Conservation (phyloP, 1,140 invertebrate species). For the Drosophila elegans region DNA sequence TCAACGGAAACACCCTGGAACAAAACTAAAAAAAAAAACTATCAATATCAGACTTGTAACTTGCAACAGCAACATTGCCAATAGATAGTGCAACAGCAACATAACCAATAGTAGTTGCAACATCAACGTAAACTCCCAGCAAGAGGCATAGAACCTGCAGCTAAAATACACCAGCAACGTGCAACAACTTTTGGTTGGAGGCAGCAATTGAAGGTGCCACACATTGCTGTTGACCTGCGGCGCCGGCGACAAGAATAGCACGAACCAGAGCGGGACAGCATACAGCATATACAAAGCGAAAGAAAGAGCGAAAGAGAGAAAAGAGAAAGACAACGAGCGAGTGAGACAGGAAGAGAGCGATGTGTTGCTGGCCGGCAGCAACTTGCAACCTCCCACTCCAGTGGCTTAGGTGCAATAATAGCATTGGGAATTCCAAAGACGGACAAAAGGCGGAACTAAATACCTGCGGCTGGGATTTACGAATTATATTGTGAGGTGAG, state of each 20-base stretch:
- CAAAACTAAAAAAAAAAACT: neutral
- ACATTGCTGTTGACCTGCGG: slow-evolving; percentile 64
- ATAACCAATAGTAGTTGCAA: neutral
- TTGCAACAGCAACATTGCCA: neutral
- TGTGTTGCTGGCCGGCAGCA: slow-evolving; percentile 1
- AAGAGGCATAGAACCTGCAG: neutral
- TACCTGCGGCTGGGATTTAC: slow-evolving; percentile 82
- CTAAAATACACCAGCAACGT: neutral
- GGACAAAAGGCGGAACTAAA: slow-evolving; percentile 82
- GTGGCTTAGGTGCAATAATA: slow-evolving; percentile 81
- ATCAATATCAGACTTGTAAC: neutral
- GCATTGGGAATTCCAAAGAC: slow-evolving; percentile 78
- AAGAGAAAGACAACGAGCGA: neutral
- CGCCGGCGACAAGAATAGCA: slow-evolving; percentile 61
- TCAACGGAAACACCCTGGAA: neutral
- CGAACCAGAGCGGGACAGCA: slow-evolving; percentile 34
- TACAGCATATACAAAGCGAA: neutral
- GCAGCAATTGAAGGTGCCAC: slow-evolving; percentile 1
- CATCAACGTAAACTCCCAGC: neutral
- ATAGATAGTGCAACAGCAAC: neutral
- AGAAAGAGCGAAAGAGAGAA: neutral
- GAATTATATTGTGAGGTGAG: slow-evolving; percentile 63
- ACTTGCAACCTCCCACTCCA: slow-evolving; percentile 25
- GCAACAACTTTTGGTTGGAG: neutral
- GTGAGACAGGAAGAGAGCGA: neutral